Percentiles rank a stretch among this genome's conserved stretches.
Evolutionary conservation across 2,888 invertebrate genomes (phyloP).

Genomic region (Sylvicola cinctus): DNA sequence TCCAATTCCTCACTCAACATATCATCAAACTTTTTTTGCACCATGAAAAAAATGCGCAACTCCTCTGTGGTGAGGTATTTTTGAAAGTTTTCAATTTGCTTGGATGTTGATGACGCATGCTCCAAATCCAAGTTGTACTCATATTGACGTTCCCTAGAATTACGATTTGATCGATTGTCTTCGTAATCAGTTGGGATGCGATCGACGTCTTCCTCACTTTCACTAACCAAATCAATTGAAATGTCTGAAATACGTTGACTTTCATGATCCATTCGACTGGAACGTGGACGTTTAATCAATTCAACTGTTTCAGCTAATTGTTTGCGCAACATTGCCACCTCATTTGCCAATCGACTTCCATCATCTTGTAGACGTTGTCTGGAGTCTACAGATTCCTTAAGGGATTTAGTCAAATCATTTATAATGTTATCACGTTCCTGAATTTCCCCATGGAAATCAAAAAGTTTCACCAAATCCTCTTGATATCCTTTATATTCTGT

Average conservation of each 20-base stretch:
- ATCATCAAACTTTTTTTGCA: conserved; percentile 34
- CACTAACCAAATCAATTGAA: conserved; percentile 24
- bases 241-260: conserved; percentile 23
- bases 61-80: conserved; percentile 21
- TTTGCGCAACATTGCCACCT: conserved; percentile 31
- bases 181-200: conserved; percentile 6
- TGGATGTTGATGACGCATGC: conserved; percentile 17
- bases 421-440: conserved; percentile 48
- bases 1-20: conserved; percentile 32
- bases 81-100: conserved; percentile 23
- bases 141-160: conserved; percentile 19
- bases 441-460: conserved; percentile 50
- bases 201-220: conserved; percentile 23
- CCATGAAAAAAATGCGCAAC: conserved; percentile 21
- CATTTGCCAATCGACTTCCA: conserved; percentile 36
- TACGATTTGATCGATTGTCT: conserved; percentile 13
- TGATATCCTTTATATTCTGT: conserved; percentile 53
- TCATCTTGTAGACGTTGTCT: conserved; percentile 38
- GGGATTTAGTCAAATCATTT: conserved; percentile 45
- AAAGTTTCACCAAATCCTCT: conserved; percentile 46
- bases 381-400: conserved; percentile 41
- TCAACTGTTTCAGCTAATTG: conserved; percentile 27
- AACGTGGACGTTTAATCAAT: conserved; percentile 17
- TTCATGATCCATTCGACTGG: conserved; percentile 14
- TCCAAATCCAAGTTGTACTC: conserved; percentile 7